Percentiles rank a stretch among this genome's conserved stretches.
Evolutionary conservation across 2,113 vertebrate genomes (phyloP).

Genomic region (Rattus rattus): DNA sequence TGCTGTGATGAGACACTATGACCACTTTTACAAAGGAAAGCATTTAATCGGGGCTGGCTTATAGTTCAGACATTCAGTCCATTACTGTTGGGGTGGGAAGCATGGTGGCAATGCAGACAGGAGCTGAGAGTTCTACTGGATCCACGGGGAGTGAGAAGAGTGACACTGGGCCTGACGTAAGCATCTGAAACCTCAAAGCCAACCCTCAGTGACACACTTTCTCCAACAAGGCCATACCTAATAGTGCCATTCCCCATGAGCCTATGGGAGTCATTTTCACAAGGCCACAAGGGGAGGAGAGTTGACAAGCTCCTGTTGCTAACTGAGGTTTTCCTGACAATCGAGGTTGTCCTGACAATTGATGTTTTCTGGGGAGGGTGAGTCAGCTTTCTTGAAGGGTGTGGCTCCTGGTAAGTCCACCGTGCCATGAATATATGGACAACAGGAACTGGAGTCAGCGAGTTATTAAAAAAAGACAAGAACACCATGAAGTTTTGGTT

Average conservation of each 20-base stretch:
- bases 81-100: not conserved
- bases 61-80: not conserved
- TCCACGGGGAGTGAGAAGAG: not conserved
- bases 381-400: not conserved
- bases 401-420: too few relatives aligned
- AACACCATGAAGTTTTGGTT: not conserved
- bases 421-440: not conserved
- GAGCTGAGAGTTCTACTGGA: not conserved
- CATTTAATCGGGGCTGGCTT: not conserved
- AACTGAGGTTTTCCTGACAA: not conserved
- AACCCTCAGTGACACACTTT: not conserved
- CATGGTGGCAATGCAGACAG: not conserved
- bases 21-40: not conserved
- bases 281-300: not conserved
- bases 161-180: not conserved
- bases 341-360: not conserved
- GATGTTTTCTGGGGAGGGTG: not conserved
- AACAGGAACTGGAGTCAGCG: not conserved
- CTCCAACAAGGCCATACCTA: not conserved
- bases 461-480: not conserved
- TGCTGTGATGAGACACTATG: not conserved
- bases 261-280: not conserved
- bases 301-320: not conserved
- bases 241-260: not conserved
- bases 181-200: not conserved